Evolutionary conservation across 2,113 vertebrate genomes (phyloP).

Genomic region (Cardinalis cardinalis): DNA sequence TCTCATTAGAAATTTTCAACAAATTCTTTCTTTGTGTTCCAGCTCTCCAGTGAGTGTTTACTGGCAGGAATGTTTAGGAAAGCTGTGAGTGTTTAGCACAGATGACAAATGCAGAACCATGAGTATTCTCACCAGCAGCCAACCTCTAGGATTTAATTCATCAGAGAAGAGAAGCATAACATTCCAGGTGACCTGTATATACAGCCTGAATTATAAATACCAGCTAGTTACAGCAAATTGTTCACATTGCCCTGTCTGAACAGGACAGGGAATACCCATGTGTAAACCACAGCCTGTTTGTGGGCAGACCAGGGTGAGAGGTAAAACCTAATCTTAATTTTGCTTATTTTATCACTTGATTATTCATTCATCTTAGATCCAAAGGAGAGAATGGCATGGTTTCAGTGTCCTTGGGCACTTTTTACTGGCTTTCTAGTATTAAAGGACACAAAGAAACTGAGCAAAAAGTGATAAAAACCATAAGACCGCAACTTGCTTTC

Average conservation of each 20-base stretch:
- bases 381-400: not conserved
- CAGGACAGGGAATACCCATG: not conserved
- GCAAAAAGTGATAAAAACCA: not conserved
- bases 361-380: not conserved
- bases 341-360: not conserved
- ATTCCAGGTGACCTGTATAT: not conserved
- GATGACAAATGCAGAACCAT: not conserved
- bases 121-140: slow-evolving; percentile 15
- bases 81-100: not conserved
- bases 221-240: not conserved
- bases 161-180: not conserved
- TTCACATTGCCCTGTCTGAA: not conserved
- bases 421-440: not conserved
- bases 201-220: not conserved
- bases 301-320: not conserved
- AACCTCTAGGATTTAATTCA: not conserved
- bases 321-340: not conserved
- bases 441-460: not conserved
- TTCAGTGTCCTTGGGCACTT: not conserved
- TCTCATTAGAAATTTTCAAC: slow-evolving; percentile 10
- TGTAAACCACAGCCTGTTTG: not conserved
- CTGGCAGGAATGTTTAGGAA: slow-evolving; percentile 16
- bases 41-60: slow-evolving; percentile 44
- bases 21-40: slow-evolving; percentile 52
- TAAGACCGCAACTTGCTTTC: not conserved